phyloP scores from a whole-genome alignment of 2,797 vertebrate genomes.

The Malacoctenus gilli region DNA sequence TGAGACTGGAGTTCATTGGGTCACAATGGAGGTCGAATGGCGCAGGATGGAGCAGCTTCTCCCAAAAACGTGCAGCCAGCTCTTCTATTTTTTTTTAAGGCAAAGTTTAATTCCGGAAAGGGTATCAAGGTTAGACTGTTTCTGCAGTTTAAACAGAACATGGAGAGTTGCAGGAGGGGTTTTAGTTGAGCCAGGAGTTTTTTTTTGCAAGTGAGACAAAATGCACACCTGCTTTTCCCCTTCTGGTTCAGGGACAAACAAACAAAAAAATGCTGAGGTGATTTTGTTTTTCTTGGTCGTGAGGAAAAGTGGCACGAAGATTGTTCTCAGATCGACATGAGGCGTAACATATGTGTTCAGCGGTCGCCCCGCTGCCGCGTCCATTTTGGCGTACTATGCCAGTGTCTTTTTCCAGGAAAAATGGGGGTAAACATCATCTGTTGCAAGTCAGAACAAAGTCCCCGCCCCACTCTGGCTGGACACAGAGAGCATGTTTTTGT shows the following conservation, averaged over 20 bases:
- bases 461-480: constrained; percentile 56
- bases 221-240: constrained; percentile 10
- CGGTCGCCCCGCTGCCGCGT: constrained; percentile 4
- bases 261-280: constrained; percentile 25
- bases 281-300: neutral
- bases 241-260: neutral
- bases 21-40: constrained; percentile 16
- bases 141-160: neutral
- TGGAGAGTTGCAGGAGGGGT: neutral
- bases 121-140: too few species aligned
- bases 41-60: too few species aligned
- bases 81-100: too few species aligned
- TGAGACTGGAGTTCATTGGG: constrained; percentile 32
- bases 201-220: constrained; percentile 20
- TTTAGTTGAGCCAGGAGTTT: constrained; percentile 14
- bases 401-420: constrained; percentile 57
- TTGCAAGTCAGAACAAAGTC: constrained; percentile 51
- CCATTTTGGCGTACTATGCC: constrained; percentile 16
- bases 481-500: constrained; percentile 53
- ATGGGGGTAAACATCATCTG: constrained; percentile 60
- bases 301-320: constrained; percentile 11
- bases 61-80: too few species aligned
- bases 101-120: too few species aligned
- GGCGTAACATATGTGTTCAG: neutral
- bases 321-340: neutral